A percentile compares a stretch with the other conserved stretches of the same genome.
Evolutionary conservation across 1,140 invertebrate genomes (phyloP).

Genomic region (Ostrea edulis): DNA sequence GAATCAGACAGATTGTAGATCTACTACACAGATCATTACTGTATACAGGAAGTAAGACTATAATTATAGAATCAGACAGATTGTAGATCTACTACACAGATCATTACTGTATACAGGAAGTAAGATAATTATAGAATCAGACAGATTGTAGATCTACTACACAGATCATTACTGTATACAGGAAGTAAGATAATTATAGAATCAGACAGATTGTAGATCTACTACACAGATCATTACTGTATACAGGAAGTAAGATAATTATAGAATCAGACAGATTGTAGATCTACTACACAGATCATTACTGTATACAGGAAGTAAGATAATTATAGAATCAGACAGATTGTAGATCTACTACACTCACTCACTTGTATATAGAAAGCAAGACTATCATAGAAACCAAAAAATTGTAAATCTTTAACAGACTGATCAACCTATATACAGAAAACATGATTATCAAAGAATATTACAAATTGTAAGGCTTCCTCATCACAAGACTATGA

Average conservation of each 20-base stretch:
- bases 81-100: slow-evolving; percentile 94
- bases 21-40: slow-evolving; percentile 93
- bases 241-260: not conserved
- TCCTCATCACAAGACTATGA: too few relatives aligned
- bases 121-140: slow-evolving; percentile 82
- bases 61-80: slow-evolving; percentile 86
- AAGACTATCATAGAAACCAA: too few relatives aligned
- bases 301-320: slow-evolving; percentile 74
- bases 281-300: slow-evolving; percentile 93
- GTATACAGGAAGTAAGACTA: not conserved
- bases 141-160: slow-evolving; percentile 95
- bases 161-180: slow-evolving; percentile 86
- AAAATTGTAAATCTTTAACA: too few relatives aligned
- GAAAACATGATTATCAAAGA: too few relatives aligned
- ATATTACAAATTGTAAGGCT: too few relatives aligned
- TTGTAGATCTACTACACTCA: too few relatives aligned
- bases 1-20: slow-evolving; percentile 92
- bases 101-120: slow-evolving; percentile 82
- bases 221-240: slow-evolving; percentile 91
- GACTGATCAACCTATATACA: too few relatives aligned
- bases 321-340: not conserved
- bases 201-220: slow-evolving; percentile 93
- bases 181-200: not conserved
- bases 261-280: slow-evolving; percentile 89
- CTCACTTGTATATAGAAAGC: too few relatives aligned